Conservation (phyloP, 2,113 vertebrate species). For the Sturnus vulgaris region DNA sequence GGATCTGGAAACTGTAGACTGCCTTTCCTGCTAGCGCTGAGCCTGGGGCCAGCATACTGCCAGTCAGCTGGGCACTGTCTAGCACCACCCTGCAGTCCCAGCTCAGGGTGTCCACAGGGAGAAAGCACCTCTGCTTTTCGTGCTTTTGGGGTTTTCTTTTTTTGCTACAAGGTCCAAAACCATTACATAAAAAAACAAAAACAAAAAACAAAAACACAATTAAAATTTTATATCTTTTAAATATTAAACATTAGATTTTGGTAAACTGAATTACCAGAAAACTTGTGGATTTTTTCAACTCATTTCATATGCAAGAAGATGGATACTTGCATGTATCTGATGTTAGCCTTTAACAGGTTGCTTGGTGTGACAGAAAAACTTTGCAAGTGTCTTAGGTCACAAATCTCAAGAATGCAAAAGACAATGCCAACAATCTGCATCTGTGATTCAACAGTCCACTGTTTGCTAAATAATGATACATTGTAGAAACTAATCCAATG, state of each 20-base stretch:
- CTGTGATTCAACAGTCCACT: background rate
- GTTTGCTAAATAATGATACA: background rate
- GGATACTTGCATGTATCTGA: background rate
- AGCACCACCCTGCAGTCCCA: background rate
- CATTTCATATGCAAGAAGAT: background rate
- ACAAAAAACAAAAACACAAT: background rate
- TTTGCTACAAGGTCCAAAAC: background rate
- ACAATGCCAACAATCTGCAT: background rate
- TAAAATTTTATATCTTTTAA: background rate
- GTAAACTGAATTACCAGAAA: background rate
- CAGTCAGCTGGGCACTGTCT: background rate
- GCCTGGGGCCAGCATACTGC: accelerated
- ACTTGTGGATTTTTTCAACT: background rate
- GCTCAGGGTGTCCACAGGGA: background rate
- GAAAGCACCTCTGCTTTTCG: background rate
- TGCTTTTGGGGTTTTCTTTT: background rate
- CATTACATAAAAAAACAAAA: background rate
- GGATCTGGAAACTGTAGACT: background rate
- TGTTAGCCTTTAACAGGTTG: background rate
- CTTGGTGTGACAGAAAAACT: background rate
- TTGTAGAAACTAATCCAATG: background rate
- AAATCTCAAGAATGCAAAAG: background rate
- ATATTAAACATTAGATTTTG: background rate
- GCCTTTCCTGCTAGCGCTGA: accelerated
- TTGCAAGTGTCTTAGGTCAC: background rate